These are phyloP conservation scores for Engystomops pustulosus DNA, from an alignment of 2,113 vertebrate species.

Conservation along the genomic window DNA sequence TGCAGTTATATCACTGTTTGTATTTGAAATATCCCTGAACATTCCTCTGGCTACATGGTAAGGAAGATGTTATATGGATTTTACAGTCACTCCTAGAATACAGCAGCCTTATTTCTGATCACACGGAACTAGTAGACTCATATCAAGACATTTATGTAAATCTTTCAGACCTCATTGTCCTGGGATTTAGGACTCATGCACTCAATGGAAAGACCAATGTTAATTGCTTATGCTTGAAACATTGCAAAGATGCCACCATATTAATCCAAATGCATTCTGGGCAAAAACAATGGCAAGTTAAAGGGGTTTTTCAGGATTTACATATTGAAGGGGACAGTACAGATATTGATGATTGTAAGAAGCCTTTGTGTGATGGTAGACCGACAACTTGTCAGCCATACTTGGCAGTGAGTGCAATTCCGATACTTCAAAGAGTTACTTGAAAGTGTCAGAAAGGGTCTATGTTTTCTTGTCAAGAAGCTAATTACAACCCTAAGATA, in stretches of 20 bases:
- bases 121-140: too few relatives aligned
- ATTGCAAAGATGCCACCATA: too few relatives aligned
- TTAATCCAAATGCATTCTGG: too few relatives aligned
- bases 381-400: neutral
- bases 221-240: too few relatives aligned
- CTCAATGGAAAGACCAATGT: too few relatives aligned
- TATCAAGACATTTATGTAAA: neutral
- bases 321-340: too few relatives aligned
- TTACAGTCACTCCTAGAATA: neutral
- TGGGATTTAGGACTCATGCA: too few relatives aligned
- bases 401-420: neutral
- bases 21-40: conserved; percentile 80
- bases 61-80: conserved; percentile 60
- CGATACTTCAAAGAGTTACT: neutral
- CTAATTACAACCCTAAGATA: neutral
- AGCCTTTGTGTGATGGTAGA: neutral
- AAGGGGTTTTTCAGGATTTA: too few relatives aligned
- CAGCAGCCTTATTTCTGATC: neutral
- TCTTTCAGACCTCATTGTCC: neutral
- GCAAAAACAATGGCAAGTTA: too few relatives aligned
- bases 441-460: neutral
- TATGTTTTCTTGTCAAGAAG: neutral
- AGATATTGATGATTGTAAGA: neutral
- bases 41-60: conserved; percentile 79
- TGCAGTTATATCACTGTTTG: conserved; percentile 76